phyloP scores from a whole-genome alignment of 2,113 vertebrate species.

The Pogonocichla stellata region DNA sequence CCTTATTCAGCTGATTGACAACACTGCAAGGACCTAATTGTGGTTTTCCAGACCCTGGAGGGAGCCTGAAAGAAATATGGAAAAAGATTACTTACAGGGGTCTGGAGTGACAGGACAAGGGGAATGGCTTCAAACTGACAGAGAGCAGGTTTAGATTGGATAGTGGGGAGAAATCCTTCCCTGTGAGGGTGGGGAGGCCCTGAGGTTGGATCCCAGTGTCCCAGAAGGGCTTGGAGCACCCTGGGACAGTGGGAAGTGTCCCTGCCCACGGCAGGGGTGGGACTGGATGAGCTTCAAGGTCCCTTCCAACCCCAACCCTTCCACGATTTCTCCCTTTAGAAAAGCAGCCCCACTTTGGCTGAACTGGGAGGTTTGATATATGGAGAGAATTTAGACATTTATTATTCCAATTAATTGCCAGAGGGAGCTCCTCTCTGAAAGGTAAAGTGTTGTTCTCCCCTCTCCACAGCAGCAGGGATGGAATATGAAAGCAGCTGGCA shows the following conservation, averaged over 20 bases:
- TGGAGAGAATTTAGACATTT: not conserved
- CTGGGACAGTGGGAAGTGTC: not conserved
- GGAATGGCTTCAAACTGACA: not conserved
- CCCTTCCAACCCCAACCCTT: not conserved
- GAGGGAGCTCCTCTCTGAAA: not conserved
- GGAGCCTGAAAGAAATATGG: not conserved
- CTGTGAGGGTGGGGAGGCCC: not conserved
- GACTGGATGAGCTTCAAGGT: not conserved
- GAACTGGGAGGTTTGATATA: not conserved
- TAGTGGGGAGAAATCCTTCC: not conserved
- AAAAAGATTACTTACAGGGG: not conserved
- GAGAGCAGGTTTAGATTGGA: not conserved
- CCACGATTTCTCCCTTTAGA: not conserved
- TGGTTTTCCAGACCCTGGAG: not conserved
- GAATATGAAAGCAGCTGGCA: not conserved
- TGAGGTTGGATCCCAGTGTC: accelerated
- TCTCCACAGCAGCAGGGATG: not conserved
- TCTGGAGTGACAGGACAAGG: not conserved
- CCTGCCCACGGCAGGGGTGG: not conserved
- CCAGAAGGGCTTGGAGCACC: not conserved
- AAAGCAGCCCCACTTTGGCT: not conserved
- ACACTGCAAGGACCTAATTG: not conserved
- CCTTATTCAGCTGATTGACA: not conserved
- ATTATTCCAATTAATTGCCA: not conserved
- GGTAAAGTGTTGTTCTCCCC: not conserved